phyloP scores from a whole-genome alignment of 2,113 vertebrate species.

The Eolophus roseicapilla region DNA sequence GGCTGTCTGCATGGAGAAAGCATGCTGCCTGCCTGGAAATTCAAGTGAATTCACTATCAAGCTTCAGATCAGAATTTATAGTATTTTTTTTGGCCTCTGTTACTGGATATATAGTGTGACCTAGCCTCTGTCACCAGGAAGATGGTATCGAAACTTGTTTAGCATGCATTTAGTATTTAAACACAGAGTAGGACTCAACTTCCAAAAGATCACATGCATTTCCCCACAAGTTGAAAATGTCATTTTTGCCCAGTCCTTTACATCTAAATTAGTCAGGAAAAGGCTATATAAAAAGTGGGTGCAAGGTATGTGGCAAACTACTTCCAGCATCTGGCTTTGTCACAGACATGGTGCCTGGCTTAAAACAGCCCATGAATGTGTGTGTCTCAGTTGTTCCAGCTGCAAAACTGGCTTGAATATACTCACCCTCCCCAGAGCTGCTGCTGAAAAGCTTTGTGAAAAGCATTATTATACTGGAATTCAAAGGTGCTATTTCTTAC shows the following conservation, averaged over 20 bases:
- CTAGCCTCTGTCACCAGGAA: neutral
- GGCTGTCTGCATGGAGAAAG: neutral
- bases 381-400: neutral
- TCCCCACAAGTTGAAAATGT: neutral
- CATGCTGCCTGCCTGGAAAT: neutral
- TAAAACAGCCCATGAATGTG: rapidly evolving
- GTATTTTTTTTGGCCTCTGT: neutral
- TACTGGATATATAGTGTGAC: neutral
- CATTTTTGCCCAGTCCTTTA: neutral
- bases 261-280: neutral
- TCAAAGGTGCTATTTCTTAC: slow-evolving; percentile 63
- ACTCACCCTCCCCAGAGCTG: neutral
- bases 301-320: neutral
- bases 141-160: rapidly evolving
- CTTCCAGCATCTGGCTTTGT: neutral
- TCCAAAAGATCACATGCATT: neutral
- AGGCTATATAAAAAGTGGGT: neutral
- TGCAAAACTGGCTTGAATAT: neutral
- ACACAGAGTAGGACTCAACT: neutral
- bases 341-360: neutral
- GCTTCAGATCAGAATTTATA: neutral
- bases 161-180: neutral
- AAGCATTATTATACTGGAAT: neutral
- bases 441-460: neutral
- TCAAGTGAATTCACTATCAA: neutral